Conservation (phyloP, 2,113 vertebrate genomes). For the Callopanchax toddi region DNA sequence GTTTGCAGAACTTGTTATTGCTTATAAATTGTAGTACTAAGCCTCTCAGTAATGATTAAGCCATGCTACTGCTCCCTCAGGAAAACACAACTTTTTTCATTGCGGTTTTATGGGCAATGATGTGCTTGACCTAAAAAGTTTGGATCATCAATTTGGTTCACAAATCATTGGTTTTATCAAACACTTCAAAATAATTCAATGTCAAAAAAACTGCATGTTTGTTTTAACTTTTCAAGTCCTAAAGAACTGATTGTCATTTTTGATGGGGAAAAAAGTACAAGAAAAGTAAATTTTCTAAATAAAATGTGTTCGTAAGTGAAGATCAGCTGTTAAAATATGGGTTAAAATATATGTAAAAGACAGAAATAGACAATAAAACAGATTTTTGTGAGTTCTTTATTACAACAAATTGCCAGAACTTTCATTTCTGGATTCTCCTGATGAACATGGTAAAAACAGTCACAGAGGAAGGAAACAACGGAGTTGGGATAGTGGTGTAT, state of each 20-base stretch:
- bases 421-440: neutral
- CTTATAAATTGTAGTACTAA: neutral
- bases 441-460: conserved; percentile 1
- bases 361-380: no score
- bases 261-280: no score
- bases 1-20: neutral
- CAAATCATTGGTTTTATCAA: no score
- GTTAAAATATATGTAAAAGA: neutral
- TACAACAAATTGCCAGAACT: neutral
- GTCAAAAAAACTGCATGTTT: no score
- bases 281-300: no score
- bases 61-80: neutral
- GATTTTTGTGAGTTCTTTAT: neutral
- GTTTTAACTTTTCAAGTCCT: no score
- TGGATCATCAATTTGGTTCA: neutral
- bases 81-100: neutral
- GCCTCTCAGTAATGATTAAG: neutral
- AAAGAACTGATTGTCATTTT: no score
- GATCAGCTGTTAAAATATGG: neutral
- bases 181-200: no score
- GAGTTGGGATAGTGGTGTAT: conserved; percentile 3
- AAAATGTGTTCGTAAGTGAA: neutral
- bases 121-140: neutral
- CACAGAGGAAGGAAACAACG: neutral
- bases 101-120: neutral